A percentile compares a stretch with the other conserved stretches of the same genome.
phyloP scores from a whole-genome alignment of 1,140 invertebrate genomes.

The Micrasema minimum region DNA sequence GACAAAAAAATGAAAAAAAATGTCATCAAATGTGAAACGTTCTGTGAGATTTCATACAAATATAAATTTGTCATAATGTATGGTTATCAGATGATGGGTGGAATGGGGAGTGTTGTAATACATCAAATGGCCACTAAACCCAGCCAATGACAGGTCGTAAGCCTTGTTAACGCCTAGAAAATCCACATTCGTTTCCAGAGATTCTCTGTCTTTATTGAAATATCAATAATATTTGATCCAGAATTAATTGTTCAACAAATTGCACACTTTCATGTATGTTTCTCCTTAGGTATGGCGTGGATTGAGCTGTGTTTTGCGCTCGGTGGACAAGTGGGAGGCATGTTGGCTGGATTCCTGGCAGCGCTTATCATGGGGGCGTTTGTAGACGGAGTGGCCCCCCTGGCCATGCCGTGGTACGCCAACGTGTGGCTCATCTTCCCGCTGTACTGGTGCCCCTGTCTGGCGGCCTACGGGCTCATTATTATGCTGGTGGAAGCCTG shows the following conservation, averaged over 20 bases:
- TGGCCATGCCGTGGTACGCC: constrained; percentile 49
- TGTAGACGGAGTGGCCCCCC: constrained; percentile 38
- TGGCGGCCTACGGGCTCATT: constrained; percentile 30
- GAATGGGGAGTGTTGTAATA: too few relatives aligned
- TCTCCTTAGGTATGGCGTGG: constrained; percentile 33
- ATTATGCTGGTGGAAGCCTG: constrained; percentile 42
- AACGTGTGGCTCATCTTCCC: constrained; percentile 51
- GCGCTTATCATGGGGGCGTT: constrained; percentile 19
- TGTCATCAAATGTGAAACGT: too few relatives aligned
- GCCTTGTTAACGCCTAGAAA: too few relatives aligned
- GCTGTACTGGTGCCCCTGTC: constrained; percentile 48
- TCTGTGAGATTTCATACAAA: too few relatives aligned
- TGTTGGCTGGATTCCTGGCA: constrained; percentile 24
- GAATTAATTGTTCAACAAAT: background rate
- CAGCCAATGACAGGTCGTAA: too few relatives aligned
- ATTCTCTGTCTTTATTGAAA: too few relatives aligned
- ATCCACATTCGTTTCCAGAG: too few relatives aligned
- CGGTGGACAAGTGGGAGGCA: constrained; percentile 27
- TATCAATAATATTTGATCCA: too few relatives aligned
- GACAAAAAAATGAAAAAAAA: background rate
- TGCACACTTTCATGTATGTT: background rate
- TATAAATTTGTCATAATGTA: too few relatives aligned
- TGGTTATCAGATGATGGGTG: too few relatives aligned
- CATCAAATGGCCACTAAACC: too few relatives aligned
- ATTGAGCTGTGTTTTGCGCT: constrained; percentile 37